These are phyloP conservation scores for Galago senegalensis DNA, from an alignment of 2,797 vertebrate genomes.

Conservation along the genomic window DNA sequence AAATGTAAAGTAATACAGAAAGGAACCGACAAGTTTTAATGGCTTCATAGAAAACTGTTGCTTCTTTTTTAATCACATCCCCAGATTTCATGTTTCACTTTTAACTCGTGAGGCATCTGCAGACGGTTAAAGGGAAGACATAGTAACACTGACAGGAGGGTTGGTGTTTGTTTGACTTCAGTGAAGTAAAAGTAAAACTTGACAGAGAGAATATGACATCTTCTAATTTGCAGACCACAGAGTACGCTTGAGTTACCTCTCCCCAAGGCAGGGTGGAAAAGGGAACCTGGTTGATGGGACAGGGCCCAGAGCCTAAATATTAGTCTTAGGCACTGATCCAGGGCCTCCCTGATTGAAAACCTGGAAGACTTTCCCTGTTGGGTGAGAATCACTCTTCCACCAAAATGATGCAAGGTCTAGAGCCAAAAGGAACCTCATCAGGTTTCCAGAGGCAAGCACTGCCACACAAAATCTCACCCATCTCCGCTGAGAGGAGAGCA, in stretches of 20 bases:
- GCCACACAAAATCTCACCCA: fast-evolving
- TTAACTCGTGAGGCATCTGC: background rate
- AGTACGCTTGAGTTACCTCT: background rate
- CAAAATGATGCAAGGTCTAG: background rate
- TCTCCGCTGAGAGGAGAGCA: background rate
- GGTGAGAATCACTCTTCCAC: background rate
- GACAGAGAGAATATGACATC: background rate
- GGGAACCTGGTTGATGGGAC: fast-evolving
- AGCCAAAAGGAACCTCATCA: background rate
- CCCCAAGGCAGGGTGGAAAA: too few species aligned
- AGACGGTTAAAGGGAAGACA: background rate
- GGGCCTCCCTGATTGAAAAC: background rate
- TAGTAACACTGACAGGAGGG: background rate
- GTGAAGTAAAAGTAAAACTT: background rate
- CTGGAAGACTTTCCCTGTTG: background rate
- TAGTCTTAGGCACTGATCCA: background rate
- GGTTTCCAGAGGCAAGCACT: background rate
- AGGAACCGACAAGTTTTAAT: background rate
- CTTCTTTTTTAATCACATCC: background rate
- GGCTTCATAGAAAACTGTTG: background rate
- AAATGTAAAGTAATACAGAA: background rate
- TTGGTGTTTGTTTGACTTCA: background rate
- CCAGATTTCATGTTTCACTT: background rate
- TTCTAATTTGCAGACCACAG: background rate
- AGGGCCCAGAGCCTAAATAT: fast-evolving